Percentiles rank a stretch among this genome's conserved stretches.
Evolutionary conservation across 2,113 vertebrate genomes (phyloP).

Genomic region (Coptodon rendalli): DNA sequence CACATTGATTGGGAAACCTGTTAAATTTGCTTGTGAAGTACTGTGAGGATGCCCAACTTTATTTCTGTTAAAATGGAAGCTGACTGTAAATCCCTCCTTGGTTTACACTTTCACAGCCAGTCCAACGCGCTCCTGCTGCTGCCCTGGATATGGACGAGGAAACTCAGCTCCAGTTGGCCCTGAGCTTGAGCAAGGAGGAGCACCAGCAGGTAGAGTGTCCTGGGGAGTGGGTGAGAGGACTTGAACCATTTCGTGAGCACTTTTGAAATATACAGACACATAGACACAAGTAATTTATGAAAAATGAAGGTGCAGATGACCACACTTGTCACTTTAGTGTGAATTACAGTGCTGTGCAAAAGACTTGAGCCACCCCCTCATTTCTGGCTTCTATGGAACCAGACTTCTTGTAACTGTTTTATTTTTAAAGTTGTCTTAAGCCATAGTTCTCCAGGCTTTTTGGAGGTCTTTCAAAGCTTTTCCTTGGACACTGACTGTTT

Average conservation of each 20-base stretch:
- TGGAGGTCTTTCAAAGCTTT: not conserved
- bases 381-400: rapidly evolving
- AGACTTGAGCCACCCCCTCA: not conserved
- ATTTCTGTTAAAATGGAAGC: not conserved
- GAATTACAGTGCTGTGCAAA: not conserved
- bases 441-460: not conserved
- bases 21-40: conserved; percentile 27
- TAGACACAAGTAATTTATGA: not conserved
- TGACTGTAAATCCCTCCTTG: not conserved
- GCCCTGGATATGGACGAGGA: conserved; percentile 68
- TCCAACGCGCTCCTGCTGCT: not conserved
- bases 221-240: not conserved
- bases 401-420: not conserved
- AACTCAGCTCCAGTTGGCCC: conserved; percentile 68
- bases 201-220: conserved; percentile 65
- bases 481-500: not conserved
- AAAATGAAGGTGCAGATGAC: not conserved
- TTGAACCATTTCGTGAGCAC: not conserved
- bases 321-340: not conserved
- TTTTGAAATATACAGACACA: not conserved
- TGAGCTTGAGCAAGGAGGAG: conserved; percentile 74
- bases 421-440: not conserved
- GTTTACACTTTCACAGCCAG: conserved; percentile 29
- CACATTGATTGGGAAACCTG: not conserved
- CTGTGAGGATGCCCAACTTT: not conserved